phyloP scores from a whole-genome alignment of 2,888 invertebrate genomes.

The Uloborus plumipes region DNA sequence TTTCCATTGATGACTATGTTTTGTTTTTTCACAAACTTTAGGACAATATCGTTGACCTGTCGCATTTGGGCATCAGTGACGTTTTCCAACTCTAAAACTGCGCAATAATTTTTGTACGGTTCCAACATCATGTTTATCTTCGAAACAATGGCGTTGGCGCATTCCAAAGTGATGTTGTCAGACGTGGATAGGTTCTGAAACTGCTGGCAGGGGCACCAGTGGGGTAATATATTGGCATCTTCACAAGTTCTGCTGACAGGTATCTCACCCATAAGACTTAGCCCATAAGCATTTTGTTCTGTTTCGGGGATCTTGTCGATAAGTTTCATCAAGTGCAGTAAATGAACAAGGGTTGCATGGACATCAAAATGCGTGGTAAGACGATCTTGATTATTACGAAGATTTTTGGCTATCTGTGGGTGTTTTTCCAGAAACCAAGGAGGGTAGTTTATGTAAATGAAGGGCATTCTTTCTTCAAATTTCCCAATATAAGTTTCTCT shows the following conservation, averaged over 20 bases:
- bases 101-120: neutral
- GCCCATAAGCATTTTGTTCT: slow-evolving; percentile 24
- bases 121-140: slow-evolving; percentile 19
- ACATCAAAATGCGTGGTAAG: slow-evolving; percentile 71
- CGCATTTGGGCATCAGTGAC: slow-evolving; percentile 31
- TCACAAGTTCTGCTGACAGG: slow-evolving; percentile 70
- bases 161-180: slow-evolving; percentile 7
- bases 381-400: slow-evolving; percentile 69
- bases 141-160: slow-evolving; percentile 19
- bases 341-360: slow-evolving; percentile 80
- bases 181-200: neutral
- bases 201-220: slow-evolving; percentile 70
- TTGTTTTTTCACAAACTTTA: slow-evolving; percentile 47
- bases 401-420: slow-evolving; percentile 66
- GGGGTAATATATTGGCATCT: slow-evolving; percentile 69
- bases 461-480: slow-evolving; percentile 72
- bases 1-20: slow-evolving; percentile 45
- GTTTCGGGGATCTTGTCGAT: neutral
- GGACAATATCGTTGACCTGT: slow-evolving; percentile 54
- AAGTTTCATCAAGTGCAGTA: slow-evolving; percentile 74
- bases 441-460: slow-evolving; percentile 70
- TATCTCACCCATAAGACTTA: slow-evolving; percentile 70
- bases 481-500: slow-evolving; percentile 79
- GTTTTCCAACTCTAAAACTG: slow-evolving; percentile 2
- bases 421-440: slow-evolving; percentile 68